Evolutionary conservation across 2,797 vertebrate species (phyloP).

Genomic region (Gallinago stenura): DNA sequence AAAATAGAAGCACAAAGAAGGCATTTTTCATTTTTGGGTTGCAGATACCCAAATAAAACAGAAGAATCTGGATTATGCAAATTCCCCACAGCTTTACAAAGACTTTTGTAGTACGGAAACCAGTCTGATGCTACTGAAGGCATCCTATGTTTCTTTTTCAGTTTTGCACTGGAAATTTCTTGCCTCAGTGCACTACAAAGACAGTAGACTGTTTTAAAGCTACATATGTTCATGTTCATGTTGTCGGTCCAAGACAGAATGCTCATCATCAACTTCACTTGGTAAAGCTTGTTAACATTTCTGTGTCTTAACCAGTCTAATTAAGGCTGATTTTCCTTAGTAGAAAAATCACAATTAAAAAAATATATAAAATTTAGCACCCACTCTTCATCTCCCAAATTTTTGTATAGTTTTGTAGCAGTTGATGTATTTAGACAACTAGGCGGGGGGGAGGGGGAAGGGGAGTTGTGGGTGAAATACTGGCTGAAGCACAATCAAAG

Average conservation of each 20-base stretch:
- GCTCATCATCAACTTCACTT: neutral
- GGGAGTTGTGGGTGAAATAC: neutral
- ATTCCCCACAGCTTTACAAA: neutral
- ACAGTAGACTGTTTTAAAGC: neutral
- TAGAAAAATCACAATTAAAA: neutral
- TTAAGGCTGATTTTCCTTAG: conserved; percentile 29
- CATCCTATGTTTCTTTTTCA: neutral
- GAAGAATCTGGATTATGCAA: neutral
- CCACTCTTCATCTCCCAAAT: neutral
- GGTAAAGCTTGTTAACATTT: conserved; percentile 34
- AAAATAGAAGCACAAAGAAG: neutral
- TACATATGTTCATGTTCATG: neutral
- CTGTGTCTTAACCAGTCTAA: conserved; percentile 18
- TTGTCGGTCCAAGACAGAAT: neutral
- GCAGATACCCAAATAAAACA: neutral
- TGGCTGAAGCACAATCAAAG: neutral
- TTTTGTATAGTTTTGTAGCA: neutral
- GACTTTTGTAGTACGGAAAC: neutral
- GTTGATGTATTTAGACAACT: neutral
- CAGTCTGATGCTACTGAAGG: neutral
- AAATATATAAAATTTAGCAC: neutral
- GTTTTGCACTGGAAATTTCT: neutral
- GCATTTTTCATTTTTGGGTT: neutral
- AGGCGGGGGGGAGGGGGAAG: no score
- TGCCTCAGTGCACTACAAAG: neutral